A percentile compares a stretch with the other conserved stretches of the same genome.
phyloP scores from a whole-genome alignment of 2,888 invertebrate genomes.

The Alloscopus bannaensis region DNA sequence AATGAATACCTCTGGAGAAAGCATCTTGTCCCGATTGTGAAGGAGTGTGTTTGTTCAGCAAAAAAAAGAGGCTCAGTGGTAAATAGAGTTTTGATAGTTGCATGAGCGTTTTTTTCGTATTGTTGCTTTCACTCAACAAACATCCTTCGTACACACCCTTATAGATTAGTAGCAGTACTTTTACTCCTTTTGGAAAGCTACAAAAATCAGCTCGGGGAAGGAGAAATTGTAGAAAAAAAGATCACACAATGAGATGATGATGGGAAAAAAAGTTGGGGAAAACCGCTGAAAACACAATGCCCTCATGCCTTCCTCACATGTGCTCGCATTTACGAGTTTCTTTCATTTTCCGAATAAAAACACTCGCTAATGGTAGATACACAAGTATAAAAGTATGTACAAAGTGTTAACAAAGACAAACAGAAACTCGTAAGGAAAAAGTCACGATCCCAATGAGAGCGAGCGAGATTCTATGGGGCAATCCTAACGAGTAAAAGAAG shows the following conservation, averaged over 20 bases:
- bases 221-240: too few species aligned
- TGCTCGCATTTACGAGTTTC: not conserved
- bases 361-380: too few species aligned
- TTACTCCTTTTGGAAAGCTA: not conserved
- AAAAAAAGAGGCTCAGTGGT: slow-evolving; percentile 43
- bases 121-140: slow-evolving; percentile 34
- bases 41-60: slow-evolving; percentile 42
- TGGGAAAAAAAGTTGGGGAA: not conserved
- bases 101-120: slow-evolving; percentile 38
- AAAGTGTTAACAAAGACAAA: too few species aligned
- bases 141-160: not conserved
- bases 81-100: slow-evolving; percentile 42
- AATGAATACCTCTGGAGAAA: slow-evolving; percentile 49
- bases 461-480: not conserved
- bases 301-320: not conserved
- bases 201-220: slow-evolving; percentile 11
- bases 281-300: slow-evolving; percentile 10
- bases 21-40: slow-evolving; percentile 43
- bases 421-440: slow-evolving; percentile 57
- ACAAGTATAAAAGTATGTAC: too few species aligned
- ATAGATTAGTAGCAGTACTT: not conserved
- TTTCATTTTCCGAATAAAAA: not conserved
- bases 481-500: not conserved
- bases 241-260: too few species aligned
- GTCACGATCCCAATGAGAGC: slow-evolving; percentile 55